A percentile compares a stretch with the other conserved stretches of the same genome.
Conservation (phyloP, 2,888 invertebrate species). For the Lycophotia porphyrea region DNA sequence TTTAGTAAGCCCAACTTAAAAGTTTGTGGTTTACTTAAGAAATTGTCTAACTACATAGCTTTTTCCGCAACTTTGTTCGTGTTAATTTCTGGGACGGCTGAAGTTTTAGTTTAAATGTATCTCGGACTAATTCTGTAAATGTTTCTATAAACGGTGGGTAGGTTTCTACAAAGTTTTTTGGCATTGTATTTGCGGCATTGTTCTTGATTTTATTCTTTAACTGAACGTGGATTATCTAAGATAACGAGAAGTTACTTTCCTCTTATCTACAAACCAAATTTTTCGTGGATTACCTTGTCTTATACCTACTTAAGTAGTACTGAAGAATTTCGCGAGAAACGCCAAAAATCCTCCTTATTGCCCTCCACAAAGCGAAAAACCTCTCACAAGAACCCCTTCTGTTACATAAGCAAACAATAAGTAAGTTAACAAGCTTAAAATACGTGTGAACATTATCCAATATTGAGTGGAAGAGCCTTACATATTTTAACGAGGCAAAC, state of each 20-base stretch:
- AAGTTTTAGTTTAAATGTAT: conserved; percentile 36
- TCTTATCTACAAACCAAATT: conserved; percentile 3
- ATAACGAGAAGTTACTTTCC: conserved; percentile 6
- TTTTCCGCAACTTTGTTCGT: conserved; percentile 30
- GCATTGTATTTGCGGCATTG: conserved; percentile 9
- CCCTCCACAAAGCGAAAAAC: background rate
- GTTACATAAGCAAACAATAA: conserved; percentile 48
- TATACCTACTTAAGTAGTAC: conserved; percentile 4
- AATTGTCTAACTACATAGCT: conserved; percentile 43
- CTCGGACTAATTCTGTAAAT: conserved; percentile 28
- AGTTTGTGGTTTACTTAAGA: conserved; percentile 49
- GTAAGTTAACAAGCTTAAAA: conserved; percentile 63
- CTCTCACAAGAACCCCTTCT: conserved; percentile 23
- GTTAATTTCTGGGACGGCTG: conserved; percentile 36
- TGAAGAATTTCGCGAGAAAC: background rate
- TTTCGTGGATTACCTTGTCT: background rate
- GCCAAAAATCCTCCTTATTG: conserved; percentile 3
- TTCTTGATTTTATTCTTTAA: conserved; percentile 3
- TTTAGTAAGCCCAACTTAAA: conserved; percentile 27
- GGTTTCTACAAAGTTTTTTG: conserved; percentile 11
- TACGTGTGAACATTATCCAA: conserved; percentile 65
- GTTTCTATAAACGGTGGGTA: conserved; percentile 6
- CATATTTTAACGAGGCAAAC: conserved; percentile 56
- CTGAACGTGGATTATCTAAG: background rate
- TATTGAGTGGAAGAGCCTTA: conserved; percentile 55